Evolutionary conservation across 2,113 vertebrate species (phyloP).

Genomic region (Microcebus tavaratra): DNA sequence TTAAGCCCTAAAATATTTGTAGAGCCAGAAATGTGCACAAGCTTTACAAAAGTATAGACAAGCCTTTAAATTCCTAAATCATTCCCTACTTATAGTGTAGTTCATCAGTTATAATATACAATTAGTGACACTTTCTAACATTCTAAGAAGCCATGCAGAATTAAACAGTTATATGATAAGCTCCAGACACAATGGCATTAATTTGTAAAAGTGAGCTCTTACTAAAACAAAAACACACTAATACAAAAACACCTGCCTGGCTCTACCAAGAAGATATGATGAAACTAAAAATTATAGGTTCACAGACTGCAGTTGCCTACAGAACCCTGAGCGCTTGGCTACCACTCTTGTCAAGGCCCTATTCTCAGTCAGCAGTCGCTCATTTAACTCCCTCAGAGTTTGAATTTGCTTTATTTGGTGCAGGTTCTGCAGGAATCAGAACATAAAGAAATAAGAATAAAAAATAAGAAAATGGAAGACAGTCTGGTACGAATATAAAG

Average conservation of each 20-base stretch:
- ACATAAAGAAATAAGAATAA: conserved; percentile 84
- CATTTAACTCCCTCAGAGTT: conserved; percentile 95
- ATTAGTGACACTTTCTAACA: conserved; percentile 67
- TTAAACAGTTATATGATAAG: conserved; percentile 74
- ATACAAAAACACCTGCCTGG: conserved; percentile 93
- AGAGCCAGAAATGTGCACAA: background rate
- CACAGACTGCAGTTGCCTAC: conserved; percentile 90
- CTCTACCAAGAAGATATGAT: conserved; percentile 89
- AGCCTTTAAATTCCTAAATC: conserved; percentile 41
- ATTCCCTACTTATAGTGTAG: conserved; percentile 36
- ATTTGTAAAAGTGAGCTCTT: conserved; percentile 80
- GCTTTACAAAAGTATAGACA: conserved; percentile 23
- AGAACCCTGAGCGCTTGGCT: conserved; percentile 95
- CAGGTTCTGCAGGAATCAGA: conserved; percentile 93
- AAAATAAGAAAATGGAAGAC: conserved; percentile 73
- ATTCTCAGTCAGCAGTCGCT: conserved; percentile 97
- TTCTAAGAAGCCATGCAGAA: conserved; percentile 80
- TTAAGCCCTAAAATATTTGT: background rate
- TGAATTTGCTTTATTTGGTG: conserved; percentile 98
- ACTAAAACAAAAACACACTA: conserved; percentile 79
- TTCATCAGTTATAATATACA: conserved; percentile 39
- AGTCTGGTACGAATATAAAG: conserved; percentile 67
- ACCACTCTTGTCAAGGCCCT: conserved; percentile 97
- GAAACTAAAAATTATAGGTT: conserved; percentile 92
- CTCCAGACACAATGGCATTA: conserved; percentile 84